A percentile compares a stretch with the other conserved stretches of the same genome.
phyloP scores from a whole-genome alignment of 2,797 vertebrate species.

The Rhinatrema bivittatum region DNA sequence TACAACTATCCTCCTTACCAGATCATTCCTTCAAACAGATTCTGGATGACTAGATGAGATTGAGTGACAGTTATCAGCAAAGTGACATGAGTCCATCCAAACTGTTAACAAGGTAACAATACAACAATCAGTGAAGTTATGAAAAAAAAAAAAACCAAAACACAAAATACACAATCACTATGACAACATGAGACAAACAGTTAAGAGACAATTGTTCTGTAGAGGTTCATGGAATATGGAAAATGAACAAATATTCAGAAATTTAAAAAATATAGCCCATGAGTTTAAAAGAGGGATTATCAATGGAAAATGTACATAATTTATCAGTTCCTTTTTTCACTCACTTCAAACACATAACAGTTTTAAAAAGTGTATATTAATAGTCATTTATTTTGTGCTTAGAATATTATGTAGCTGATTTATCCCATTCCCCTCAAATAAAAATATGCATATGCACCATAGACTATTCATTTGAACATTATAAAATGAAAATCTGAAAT shows the following conservation, averaged over 20 bases:
- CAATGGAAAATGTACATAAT: constrained; percentile 12
- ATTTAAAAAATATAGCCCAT: neutral
- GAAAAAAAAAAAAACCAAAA: constrained; percentile 3
- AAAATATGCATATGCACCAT: too few species aligned
- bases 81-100: constrained; percentile 99
- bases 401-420: too few species aligned
- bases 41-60: constrained; percentile 99
- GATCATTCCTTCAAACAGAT: constrained; percentile 99
- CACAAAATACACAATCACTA: constrained; percentile 9
- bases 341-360: too few species aligned
- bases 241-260: neutral
- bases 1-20: constrained; percentile 77
- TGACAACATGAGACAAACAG: too few species aligned
- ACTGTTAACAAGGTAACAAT: constrained; percentile 80
- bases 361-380: too few species aligned
- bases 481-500: too few species aligned
- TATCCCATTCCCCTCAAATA: too few species aligned
- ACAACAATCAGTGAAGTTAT: constrained; percentile 50
- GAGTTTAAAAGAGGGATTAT: neutral
- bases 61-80: constrained; percentile 98
- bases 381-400: too few species aligned
- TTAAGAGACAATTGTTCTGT: neutral
- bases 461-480: too few species aligned
- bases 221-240: too few species aligned
- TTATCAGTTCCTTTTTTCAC: too few species aligned